Evolutionary conservation across 2,797 vertebrate genomes (phyloP), one percentile per base, ranked within the genome.

Genomic region (Hoplostethus mediterraneus): DNA sequence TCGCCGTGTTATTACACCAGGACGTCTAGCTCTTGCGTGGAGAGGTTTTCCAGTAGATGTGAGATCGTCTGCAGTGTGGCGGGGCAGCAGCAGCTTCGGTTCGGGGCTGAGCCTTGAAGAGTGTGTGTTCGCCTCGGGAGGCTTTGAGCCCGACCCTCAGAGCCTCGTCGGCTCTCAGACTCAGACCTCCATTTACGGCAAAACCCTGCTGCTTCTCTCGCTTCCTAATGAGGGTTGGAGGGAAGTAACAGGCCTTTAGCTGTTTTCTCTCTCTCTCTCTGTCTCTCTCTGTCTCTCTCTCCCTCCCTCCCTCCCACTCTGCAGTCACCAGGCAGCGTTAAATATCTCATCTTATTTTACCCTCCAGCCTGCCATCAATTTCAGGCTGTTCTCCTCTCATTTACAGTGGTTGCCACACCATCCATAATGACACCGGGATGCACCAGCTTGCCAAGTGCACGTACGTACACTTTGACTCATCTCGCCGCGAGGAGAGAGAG

Each of bases 351-450:
- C 83, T 75, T 81, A 82, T 87, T 87, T 81, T 73, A 67, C 84
- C 87, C 82, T 90, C 68, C 63, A 82, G 80, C 84, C 81, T 75
- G 80, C 73, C 79, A 84, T 91, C 78, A 74, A 81, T 74, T 84
- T 83, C 86, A 87, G 88, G 87, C 86, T 91, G 78, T 86, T 87
- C 90, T 74, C 78, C 54, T 82, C 73, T 84, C 82, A 75, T 91
- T 89, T 84, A 85, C 87, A 85, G 72, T 2, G 48, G 53, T 56
- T 21, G 70, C 74, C 66, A 56, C 81, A 66, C 75, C 68, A 49
- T 61, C 82, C 61, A 8, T 13, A 59, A 76, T 57, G 49, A 55
- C 65, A 69, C 78, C 73, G 57, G 73, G 79, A 81, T 66, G 63
- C 70, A 67, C 80, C 73, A 71, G 77, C 77, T 71, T 21, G 75